Conservation (phyloP, 2,797 vertebrate genomes). For the Falco berigora region DNA sequence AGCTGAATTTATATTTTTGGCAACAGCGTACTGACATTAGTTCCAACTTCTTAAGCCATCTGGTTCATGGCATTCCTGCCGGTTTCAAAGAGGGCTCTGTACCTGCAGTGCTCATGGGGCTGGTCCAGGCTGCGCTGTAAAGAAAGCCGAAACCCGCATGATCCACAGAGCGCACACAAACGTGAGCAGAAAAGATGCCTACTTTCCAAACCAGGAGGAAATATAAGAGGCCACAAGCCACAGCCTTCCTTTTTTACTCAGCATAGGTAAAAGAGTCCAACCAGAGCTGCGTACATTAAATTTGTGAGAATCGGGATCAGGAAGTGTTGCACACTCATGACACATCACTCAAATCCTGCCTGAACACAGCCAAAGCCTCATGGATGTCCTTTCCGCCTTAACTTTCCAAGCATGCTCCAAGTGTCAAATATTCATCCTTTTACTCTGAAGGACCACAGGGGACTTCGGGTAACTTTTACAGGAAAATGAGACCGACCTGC, state of each 20-base stretch:
- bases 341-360: background rate
- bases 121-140: background rate
- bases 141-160: background rate
- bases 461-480: background rate
- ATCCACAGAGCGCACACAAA: rapidly evolving
- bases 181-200: background rate
- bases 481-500: background rate
- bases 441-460: background rate
- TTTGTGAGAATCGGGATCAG: rapidly evolving
- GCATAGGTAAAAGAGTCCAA: background rate
- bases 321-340: rapidly evolving
- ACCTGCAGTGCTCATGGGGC: background rate
- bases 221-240: rapidly evolving
- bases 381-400: background rate
- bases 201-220: background rate
- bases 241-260: background rate
- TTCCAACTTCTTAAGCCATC: background rate
- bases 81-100: background rate
- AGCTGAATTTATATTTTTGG: background rate
- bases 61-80: background rate
- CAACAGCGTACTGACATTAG: background rate
- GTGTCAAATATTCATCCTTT: background rate
- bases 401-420: background rate
- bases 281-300: rapidly evolving
- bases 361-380: background rate